Base-by-base conservation (phyloP, 1,140 invertebrate species). In the Apis mellifera region DNA sequence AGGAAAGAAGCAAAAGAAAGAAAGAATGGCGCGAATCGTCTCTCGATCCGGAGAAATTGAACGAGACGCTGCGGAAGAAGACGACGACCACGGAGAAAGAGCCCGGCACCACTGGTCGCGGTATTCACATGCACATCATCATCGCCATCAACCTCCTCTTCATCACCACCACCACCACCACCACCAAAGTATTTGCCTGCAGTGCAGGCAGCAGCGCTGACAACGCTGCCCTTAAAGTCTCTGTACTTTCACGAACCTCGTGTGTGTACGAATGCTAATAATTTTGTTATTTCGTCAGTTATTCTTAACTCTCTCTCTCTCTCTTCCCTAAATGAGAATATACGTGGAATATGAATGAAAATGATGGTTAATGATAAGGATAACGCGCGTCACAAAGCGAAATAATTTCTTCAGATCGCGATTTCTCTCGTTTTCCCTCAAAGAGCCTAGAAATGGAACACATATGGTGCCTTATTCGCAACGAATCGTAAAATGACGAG, bases 111-210 rank as follows among this genome's bases (percentile, higher is more conserved):
- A 88, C 86, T 88, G 79, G 68, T 80, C 60, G 71, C 71, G 54
- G 71, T 69, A 83, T 88, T 84, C 82, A 85, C 86, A 83, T 88
- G 82, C 82, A 85, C 86, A 84, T 76, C 86, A 84, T 86, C 86
- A 76, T 84, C 82, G n/a, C 70, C 86, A 76, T 88, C 85, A 73
- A 82, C 86, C 85, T 84, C 75, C 75, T 88, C 73, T 76, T 84
- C 78, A 64, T 72, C 83, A 48, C 54, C 65, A 71, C 73, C 77
- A 32, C 32, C 62, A 78, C 79, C 80, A 62, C 32, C 32, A 42
- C 32, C 32, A 42, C 32, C 32, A 42, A 42, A 21, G 12, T 62
- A 48, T 62, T 54, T 54, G 64, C 69, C 77, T 74, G 64, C 78
- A 73, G 48, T n/a, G 59, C 54, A 59, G 50, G 21, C 50, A 65